Evolutionary conservation across 2,113 vertebrate species (phyloP).

Genomic region (Caranx melampygus): DNA sequence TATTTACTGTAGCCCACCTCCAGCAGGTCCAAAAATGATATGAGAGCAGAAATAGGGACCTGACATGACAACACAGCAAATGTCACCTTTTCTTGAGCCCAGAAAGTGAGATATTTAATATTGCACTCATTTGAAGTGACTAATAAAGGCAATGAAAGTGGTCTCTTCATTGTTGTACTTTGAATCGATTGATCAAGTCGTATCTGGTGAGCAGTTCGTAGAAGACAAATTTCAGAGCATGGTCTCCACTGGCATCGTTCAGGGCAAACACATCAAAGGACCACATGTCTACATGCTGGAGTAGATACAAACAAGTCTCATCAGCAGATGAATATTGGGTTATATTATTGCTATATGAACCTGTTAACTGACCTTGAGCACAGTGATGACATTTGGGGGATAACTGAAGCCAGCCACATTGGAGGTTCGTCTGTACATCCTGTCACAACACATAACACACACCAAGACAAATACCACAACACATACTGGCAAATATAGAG

Average conservation of each 20-base stretch:
- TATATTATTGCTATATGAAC: neutral
- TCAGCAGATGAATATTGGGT: neutral
- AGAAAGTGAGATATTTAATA: neutral
- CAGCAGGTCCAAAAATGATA: constrained; percentile 94
- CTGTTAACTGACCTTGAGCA: constrained; percentile 86
- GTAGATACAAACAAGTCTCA: constrained; percentile 34
- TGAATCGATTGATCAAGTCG: constrained; percentile 94
- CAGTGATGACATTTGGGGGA: constrained; percentile 90
- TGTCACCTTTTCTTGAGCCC: neutral
- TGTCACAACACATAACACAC: constrained; percentile 73
- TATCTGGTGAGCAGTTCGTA: constrained; percentile 97
- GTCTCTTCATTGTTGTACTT: constrained; percentile 82
- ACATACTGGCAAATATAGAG: neutral
- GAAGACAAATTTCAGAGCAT: constrained; percentile 96
- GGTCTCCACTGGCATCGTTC: constrained; percentile 93
- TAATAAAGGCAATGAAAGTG: neutral
- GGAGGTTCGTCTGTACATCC: constrained; percentile 96
- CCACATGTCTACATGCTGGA: constrained; percentile 93
- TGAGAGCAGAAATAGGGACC: constrained; percentile 93
- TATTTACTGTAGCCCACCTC: constrained; percentile 96
- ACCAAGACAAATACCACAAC: neutral
- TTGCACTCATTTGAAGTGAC: neutral
- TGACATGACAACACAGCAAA: constrained; percentile 60
- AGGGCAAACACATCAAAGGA: constrained; percentile 97
- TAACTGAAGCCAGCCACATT: constrained; percentile 94